Evolutionary conservation across 2,888 invertebrate genomes (phyloP).

Genomic region (Drosophila limbata): DNA sequence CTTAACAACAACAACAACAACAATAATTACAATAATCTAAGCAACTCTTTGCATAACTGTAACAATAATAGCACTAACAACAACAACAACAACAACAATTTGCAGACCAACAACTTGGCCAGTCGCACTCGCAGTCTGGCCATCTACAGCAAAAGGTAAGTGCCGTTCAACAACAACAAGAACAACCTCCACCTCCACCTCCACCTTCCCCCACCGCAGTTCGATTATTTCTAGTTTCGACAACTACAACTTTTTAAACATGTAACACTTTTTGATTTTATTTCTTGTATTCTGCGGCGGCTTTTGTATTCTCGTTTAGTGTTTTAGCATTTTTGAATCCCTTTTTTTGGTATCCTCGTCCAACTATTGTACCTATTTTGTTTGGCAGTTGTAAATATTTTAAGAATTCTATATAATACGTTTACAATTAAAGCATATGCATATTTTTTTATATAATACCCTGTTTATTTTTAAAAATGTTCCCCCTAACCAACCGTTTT

Average conservation of each 20-base stretch:
- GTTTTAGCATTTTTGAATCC: conserved; percentile 7
- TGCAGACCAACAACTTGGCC: conserved; percentile 58
- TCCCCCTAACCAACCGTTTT: conserved; percentile 29
- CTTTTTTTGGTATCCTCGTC: conserved; percentile 22
- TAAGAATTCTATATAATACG: conserved; percentile 23
- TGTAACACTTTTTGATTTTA: conserved; percentile 28
- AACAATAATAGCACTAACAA: conserved; percentile 66
- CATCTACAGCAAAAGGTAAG: conserved; percentile 85
- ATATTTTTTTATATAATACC: conserved; percentile 8
- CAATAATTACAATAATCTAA: conserved; percentile 62
- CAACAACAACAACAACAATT: conserved; percentile 58
- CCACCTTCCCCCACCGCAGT: neutral
- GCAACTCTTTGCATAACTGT: conserved; percentile 60
- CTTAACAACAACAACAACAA: conserved; percentile 43
- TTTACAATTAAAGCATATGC: conserved; percentile 10
- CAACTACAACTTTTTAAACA: conserved; percentile 8
- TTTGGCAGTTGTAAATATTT: conserved; percentile 42
- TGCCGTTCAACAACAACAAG: conserved; percentile 33
- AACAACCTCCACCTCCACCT: neutral
- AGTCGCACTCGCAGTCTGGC: conserved; percentile 84
- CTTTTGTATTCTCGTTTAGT: conserved; percentile 35
- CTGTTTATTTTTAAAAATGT: conserved; percentile 16
- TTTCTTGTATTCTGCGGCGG: conserved; percentile 28
- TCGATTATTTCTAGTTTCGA: neutral
- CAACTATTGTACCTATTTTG: conserved; percentile 31